A percentile compares a stretch with the other conserved stretches of the same genome.
phyloP scores from a whole-genome alignment of 2,797 vertebrate genomes.

The Oreortyx pictus region DNA sequence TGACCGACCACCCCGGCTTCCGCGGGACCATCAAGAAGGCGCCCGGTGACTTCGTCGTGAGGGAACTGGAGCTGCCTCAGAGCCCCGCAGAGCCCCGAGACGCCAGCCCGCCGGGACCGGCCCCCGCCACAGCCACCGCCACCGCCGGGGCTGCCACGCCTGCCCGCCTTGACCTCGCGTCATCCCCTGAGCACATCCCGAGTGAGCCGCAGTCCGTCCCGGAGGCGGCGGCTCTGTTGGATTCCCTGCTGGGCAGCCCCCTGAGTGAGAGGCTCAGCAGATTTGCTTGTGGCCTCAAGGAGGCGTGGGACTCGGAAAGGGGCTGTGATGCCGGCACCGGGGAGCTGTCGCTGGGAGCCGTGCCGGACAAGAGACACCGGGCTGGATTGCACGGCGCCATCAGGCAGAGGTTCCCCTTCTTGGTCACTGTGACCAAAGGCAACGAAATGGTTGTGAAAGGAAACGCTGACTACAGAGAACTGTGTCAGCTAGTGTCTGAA shows the following conservation, averaged over 20 bases:
- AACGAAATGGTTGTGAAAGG: conserved; percentile 86
- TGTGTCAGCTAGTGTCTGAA: conserved; percentile 87
- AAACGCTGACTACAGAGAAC: conserved; percentile 88
- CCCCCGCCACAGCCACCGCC: no score
- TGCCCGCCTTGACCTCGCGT: no score
- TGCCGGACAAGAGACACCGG: conserved; percentile 86
- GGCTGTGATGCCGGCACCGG: neutral
- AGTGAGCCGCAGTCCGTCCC: no score
- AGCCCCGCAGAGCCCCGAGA: no score
- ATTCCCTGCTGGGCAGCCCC: conserved; percentile 79
- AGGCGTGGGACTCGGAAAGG: conserved; percentile 32
- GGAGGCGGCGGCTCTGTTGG: conserved; percentile 40
- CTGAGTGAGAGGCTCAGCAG: conserved; percentile 79
- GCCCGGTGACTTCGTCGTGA: conserved; percentile 90
- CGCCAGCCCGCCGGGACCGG: no score
- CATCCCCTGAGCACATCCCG: no score
- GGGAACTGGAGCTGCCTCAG: conserved; percentile 82
- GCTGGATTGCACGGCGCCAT: conserved; percentile 87
- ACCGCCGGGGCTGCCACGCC: no score
- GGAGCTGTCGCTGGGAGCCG: conserved; percentile 84
- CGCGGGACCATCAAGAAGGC: conserved; percentile 88
- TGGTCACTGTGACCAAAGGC: conserved; percentile 88
- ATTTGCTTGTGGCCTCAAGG: conserved; percentile 83
- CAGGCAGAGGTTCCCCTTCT: conserved; percentile 88
- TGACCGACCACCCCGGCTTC: conserved; percentile 87